Base-by-base conservation (phyloP, 2,113 vertebrate genomes). In the Brachyistius frenatus region DNA sequence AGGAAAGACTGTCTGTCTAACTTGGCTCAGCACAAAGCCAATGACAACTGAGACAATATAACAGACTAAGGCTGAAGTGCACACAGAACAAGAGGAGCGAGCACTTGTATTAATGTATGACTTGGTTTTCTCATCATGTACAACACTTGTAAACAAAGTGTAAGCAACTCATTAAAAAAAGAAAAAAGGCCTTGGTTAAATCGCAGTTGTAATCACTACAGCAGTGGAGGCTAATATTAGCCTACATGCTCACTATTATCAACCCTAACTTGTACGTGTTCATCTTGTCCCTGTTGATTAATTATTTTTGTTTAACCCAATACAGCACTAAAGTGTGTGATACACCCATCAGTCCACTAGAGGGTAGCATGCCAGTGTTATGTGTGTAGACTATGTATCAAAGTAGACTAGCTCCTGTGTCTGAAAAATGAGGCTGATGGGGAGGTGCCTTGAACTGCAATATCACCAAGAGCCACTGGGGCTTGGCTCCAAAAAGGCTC, bases 21-120 rank as follows among this genome's bases (percentile, higher is more conserved):
- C 41, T 74, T 78, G 72, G 55, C 77, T 61, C 44, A 5, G 15
- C n/a, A 54, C 39, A 70, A 16, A 80, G 55, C 70, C 73, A 30
- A 62, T 50, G 14, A 77, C 49, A 64, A 73, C 47, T 61, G 71
- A 58, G 66, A 76, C 46, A 58, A 37, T 44, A 35, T 46, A 58
- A 68, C 36, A 62, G 35, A 57, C 44, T 70, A 76, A 69, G n/a
- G 37, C 31, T 6, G 2, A 14, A 33, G 16, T 1, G 16, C 54
- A 66, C 53, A 65, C n/a, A 54, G 37, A 64, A n/a, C 41, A 31
- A 37, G 15, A 9, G 61, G 9, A 37, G 23, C 32, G 56, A 62
- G 5, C 39, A 75, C 41, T 32, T 58, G 52, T 11, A 52, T 53
- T 47, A 32, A 49, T 33, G 70, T 44, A 74, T 36, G 64, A 32